Base-by-base conservation (phyloP, 2,888 invertebrate species). In the Acanthosoma haemorrhoidale region DNA sequence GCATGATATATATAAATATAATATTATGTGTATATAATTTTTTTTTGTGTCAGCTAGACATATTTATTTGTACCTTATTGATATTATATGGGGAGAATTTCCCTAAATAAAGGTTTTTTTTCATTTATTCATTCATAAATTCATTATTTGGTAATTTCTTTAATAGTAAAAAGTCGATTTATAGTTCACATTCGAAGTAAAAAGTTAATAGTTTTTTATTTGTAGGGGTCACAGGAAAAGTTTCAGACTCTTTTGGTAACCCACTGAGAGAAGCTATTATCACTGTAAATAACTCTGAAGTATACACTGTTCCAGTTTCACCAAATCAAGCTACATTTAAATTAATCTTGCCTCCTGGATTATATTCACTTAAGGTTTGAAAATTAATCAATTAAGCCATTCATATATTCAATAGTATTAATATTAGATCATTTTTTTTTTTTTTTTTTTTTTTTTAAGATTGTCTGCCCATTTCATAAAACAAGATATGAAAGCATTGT, bases 221-320 rank as follows among this genome's bases (percentile, higher is more conserved):
- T 63, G 8, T 18, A 72, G 90, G 94, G 59, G 82, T 92, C 2
- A 82, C 82, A 66, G 94, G 93, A 0, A 85, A 84, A 76, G 84
- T 97, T 0, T 82, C 83, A 70, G 89, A 92, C 78, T 82, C 82
- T 2, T 78, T 83, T 6, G 86, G 86, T 0, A 80, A 84, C 25
- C 87, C 89, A 1, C 80, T 94, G 77, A 82, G 87, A 0, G 85
- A 89, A 70, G 94, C 94, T 0, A 83, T 83, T 0, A 82, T 97
- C 0, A 82, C 83, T 4, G 83, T 97, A 0, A 80, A 84, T 38
- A 87, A 87, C 38, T 75, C 74, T 51, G 79, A 83, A 68, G 80
- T 83, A 70, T 81, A 83, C 0, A 79, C 82, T 32, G 86, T 87
- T 77, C 83, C 84, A 60, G 88, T 91, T 0, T 83, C 88, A 0